A percentile compares a stretch with the other conserved stretches of the same genome.
phyloP scores from a whole-genome alignment of 92 coral and sea anemone species.

The Porites divaricata region DNA sequence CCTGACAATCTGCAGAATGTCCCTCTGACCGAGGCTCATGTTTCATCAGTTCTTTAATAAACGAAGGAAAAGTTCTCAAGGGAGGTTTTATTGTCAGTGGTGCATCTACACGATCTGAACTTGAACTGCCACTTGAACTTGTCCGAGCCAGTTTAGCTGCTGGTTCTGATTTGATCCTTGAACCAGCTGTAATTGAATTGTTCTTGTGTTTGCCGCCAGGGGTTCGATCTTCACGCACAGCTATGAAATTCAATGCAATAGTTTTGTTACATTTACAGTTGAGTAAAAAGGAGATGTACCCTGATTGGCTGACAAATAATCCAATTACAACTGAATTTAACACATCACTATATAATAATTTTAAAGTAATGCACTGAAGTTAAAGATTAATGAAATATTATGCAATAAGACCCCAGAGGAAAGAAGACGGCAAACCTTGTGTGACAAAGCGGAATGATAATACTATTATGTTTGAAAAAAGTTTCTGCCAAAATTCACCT shows the following conservation, averaged over 20 bases:
- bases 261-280: no score
- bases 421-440: no score
- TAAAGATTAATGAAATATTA: no score
- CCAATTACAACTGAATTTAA: neutral
- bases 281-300: neutral
- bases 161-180: conserved; percentile 50
- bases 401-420: no score
- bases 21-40: conserved; percentile 28
- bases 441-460: no score
- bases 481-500: no score
- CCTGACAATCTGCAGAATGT: conserved; percentile 46
- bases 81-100: conserved; percentile 20
- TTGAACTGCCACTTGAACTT: conserved; percentile 50
- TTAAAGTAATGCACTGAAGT: no score
- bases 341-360: neutral
- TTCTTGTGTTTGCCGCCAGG: conserved; percentile 97
- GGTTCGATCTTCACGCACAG: conserved; percentile 97
- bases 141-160: conserved; percentile 62
- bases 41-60: conserved; percentile 67
- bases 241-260: conserved; percentile 39
- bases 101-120: conserved; percentile 49
- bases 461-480: no score
- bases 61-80: conserved; percentile 38
- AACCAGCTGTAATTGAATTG: conserved; percentile 13
- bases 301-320: neutral